Base-by-base conservation (phyloP, 2,113 vertebrate genomes). In the Dolichallabes microphthalmus region DNA sequence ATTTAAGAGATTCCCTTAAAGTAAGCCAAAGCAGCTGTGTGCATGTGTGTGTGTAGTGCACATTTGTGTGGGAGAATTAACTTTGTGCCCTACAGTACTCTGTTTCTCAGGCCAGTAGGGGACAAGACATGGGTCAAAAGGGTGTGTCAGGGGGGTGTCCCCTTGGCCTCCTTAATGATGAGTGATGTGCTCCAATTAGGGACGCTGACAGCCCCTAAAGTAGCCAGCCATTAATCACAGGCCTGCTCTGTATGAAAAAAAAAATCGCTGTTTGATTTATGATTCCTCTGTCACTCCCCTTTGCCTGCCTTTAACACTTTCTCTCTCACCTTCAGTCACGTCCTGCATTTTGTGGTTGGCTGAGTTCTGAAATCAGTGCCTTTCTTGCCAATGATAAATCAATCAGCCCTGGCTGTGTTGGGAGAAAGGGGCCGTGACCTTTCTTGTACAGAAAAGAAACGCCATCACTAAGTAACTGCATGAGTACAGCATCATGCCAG, bases 181-280 rank as follows among this genome's bases (percentile, higher is more conserved):
- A 95, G 93, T 90, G 94, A 95, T 95, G 92, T 89, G 88, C 92
- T 90, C 92, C 94, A 95, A 95, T 95, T 95, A 95, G 92, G 94
- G 88, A 93, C 85, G 90, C 88, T 93, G 95, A 94, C 94, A 92
- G 94, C 88, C 92, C 90, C 92, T 94, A 93, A 94, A 93, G 93
- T 86, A 78, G 87, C 82, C 86, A 88, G 92, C 91, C 94, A 95
- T 95, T 95, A 94, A 94, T 95, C 94, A 95, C 90, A 88, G 71
- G 63, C 88, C 90, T 88, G 91, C 90, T 86, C 90, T 60, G 76
- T 22, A 35, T 35, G 76, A 88, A 89, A 90, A 88, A 91, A 91
- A 94, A 94, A 93, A 93, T 93, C 91, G 91, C 91, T 86, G 86
- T 86, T 83, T 94, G 94, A 95, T 95, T 94, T 94, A 95, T 95